Evolutionary conservation across 2,797 vertebrate genomes (phyloP).

Genomic region (Melopsittacus undulatus): DNA sequence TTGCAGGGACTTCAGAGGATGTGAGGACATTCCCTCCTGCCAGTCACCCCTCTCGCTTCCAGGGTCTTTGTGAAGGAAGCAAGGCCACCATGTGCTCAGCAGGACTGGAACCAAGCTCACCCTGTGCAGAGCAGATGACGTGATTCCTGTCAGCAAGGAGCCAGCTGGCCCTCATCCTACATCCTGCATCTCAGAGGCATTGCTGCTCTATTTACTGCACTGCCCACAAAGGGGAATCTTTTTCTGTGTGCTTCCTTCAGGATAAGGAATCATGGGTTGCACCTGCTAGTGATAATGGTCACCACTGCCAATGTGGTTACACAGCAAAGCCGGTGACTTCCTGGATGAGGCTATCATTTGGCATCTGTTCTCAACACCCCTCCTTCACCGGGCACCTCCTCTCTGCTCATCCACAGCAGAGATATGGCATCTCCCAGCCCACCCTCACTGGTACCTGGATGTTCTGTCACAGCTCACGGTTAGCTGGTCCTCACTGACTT

Average conservation of each 20-base stretch:
- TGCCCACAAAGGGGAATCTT: not conserved
- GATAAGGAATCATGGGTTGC: not conserved
- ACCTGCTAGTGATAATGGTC: not conserved
- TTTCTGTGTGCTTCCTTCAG: rapidly evolving
- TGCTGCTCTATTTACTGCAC: not conserved
- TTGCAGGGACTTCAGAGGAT: not conserved
- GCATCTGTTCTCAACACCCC: not conserved
- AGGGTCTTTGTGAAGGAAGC: not conserved
- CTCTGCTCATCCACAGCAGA: not conserved
- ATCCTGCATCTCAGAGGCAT: not conserved
- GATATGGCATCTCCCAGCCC: not conserved
- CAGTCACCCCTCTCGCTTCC: not conserved
- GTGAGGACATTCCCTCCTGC: not conserved
- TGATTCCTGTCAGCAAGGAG: not conserved
- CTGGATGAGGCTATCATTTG: not conserved
- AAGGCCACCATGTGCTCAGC: not conserved
- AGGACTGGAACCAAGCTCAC: not conserved
- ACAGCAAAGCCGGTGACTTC: not conserved
- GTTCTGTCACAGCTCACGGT: not conserved
- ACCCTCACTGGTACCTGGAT: not conserved
- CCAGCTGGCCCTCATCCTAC: not conserved
- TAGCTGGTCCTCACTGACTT: not conserved
- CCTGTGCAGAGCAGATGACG: not conserved
- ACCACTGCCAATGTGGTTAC: not conserved
- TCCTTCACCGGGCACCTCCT: not conserved